phyloP scores from a whole-genome alignment of 2,888 invertebrate genomes.

The Polylopha cassiicola region DNA sequence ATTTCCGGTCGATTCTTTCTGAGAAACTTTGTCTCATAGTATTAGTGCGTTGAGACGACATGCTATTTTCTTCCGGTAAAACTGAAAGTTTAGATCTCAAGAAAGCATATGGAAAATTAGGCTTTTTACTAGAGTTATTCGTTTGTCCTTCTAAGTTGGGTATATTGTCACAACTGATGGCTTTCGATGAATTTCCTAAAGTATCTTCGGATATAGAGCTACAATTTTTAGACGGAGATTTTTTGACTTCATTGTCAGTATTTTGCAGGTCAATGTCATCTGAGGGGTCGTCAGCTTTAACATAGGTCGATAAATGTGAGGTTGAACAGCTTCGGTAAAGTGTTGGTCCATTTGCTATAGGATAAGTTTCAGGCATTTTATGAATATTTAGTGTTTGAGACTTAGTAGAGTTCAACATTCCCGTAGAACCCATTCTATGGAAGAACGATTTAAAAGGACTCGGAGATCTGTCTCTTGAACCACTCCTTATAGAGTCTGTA shows the following conservation, averaged over 20 bases:
- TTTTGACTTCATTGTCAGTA: conserved; percentile 55
- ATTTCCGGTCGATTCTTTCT: conserved; percentile 67
- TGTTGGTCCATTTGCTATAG: conserved; percentile 63
- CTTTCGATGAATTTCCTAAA: conserved; percentile 74
- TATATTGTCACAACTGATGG: conserved; percentile 84
- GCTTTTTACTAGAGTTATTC: conserved; percentile 75
- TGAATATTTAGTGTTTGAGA: conserved; percentile 63
- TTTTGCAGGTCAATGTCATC: conserved; percentile 83
- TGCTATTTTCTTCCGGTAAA: conserved; percentile 84
- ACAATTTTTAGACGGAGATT: conserved; percentile 53
- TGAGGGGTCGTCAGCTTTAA: conserved; percentile 88
- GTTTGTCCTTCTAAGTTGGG: conserved; percentile 75
- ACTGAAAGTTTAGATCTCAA: conserved; percentile 86
- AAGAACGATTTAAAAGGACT: conserved; percentile 85
- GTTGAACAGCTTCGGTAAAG: conserved; percentile 88
- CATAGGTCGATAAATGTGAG: conserved; percentile 84
- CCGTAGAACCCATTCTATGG: conserved; percentile 85
- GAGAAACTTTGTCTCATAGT: conserved; percentile 74
- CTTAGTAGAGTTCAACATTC: conserved; percentile 81
- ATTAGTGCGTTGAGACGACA: conserved; percentile 66
- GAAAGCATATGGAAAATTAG: conserved; percentile 87
- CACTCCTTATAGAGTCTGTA: conserved; percentile 67
- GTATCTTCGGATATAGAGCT: conserved; percentile 53
- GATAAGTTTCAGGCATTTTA: conserved; percentile 54
- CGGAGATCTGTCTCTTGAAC: conserved; percentile 75